Evolutionary conservation across 1,140 invertebrate genomes (phyloP).

Genomic region (Pogonognathellus flavescens): DNA sequence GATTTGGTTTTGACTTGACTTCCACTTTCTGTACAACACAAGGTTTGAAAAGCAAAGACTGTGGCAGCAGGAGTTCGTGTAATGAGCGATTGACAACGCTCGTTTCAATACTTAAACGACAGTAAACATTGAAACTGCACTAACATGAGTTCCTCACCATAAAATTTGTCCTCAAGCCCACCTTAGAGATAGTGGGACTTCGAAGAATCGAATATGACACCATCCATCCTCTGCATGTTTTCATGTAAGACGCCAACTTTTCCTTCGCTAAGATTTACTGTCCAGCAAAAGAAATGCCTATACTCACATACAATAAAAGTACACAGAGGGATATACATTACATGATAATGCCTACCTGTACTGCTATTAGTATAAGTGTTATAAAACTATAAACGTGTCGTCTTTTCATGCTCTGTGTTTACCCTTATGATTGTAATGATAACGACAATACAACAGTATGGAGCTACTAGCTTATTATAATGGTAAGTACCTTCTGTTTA

Average conservation of each 20-base stretch:
- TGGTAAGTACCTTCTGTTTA: background rate
- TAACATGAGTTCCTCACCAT: slow-evolving; percentile 19
- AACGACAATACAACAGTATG: background rate
- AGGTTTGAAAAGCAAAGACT: background rate
- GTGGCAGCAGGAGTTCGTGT: slow-evolving; percentile 51
- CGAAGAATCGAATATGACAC: background rate
- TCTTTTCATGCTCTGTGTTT: slow-evolving; percentile 6
- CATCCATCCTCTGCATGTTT: background rate
- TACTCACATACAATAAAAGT: background rate
- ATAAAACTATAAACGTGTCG: background rate
- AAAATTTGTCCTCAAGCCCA: slow-evolving; percentile 45
- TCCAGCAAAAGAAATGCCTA: background rate
- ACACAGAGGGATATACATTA: background rate
- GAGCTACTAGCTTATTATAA: background rate
- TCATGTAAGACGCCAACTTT: background rate
- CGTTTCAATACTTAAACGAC: slow-evolving; percentile 21
- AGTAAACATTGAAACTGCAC: background rate
- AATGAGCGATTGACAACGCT: slow-evolving; percentile 57
- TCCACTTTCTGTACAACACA: background rate
- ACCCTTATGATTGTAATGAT: background rate
- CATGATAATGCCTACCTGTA: background rate
- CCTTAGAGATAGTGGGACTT: slow-evolving; percentile 19
- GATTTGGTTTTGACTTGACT: slow-evolving; percentile 19
- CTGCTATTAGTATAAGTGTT: background rate
- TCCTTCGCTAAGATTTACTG: background rate